Evolutionary conservation across 2,888 invertebrate species (phyloP).

Genomic region (Drosophila subquinaria): DNA sequence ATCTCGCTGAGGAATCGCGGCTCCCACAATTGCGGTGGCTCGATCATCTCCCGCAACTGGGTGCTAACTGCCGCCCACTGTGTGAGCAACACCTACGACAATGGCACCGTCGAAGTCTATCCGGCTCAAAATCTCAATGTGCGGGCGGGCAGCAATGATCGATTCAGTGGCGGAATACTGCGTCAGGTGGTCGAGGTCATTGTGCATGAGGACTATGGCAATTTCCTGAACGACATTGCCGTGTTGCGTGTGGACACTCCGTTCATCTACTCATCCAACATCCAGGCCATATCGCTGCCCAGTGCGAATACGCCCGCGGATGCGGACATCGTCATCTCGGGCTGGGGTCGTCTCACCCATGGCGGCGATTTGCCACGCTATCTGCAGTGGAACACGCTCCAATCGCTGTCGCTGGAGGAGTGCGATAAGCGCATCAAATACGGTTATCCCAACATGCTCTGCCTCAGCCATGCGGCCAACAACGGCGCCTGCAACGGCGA

Average conservation of each 20-base stretch:
- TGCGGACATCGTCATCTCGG: slow-evolving; percentile 70
- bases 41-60: slow-evolving; percentile 56
- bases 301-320: slow-evolving; percentile 58
- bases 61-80: slow-evolving; percentile 72
- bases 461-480: slow-evolving; percentile 67
- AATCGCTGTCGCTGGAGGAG: slow-evolving; percentile 29
- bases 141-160: slow-evolving; percentile 75
- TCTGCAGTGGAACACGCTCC: slow-evolving; percentile 75
- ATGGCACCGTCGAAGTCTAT: background rate
- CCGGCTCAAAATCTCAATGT: slow-evolving; percentile 37
- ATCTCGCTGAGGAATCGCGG: slow-evolving; percentile 56
- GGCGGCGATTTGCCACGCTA: slow-evolving; percentile 69
- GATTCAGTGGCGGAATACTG: slow-evolving; percentile 74
- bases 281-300: slow-evolving; percentile 77
- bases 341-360: slow-evolving; percentile 73
- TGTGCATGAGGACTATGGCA: slow-evolving; percentile 70
- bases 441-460: slow-evolving; percentile 66
- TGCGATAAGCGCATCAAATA: slow-evolving; percentile 54
- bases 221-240: slow-evolving; percentile 77
- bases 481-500: slow-evolving; percentile 82
- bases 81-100: slow-evolving; percentile 18
- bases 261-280: slow-evolving; percentile 61
- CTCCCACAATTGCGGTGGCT: slow-evolving; percentile 65
- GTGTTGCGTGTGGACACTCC: slow-evolving; percentile 66
- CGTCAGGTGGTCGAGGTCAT: slow-evolving; percentile 65